These are phyloP conservation scores for Thecocarcelia acutangulata DNA, from an alignment of 2,888 invertebrate genomes.

Conservation along the genomic window DNA sequence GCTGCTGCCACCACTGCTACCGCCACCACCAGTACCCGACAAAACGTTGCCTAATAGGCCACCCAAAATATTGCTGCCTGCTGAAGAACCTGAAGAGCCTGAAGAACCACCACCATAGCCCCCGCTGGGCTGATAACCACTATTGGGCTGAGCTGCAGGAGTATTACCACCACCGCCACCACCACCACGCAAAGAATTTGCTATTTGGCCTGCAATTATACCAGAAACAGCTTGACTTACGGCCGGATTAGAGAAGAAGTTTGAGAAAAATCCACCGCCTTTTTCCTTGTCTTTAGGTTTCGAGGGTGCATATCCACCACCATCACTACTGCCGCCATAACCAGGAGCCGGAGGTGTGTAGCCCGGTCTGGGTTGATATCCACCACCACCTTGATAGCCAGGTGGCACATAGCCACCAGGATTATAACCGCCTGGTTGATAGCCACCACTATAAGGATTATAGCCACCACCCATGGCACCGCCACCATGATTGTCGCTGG, in stretches of 20 bases:
- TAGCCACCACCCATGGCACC: conserved; percentile 74
- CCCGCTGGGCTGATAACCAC: conserved; percentile 75
- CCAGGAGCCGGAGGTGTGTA: conserved; percentile 76
- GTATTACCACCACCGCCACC: conserved; percentile 68
- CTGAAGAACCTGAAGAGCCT: conserved; percentile 69
- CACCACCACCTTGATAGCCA: conserved; percentile 74
- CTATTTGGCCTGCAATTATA: conserved; percentile 80
- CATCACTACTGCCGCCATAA: conserved; percentile 73
- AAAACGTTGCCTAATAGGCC: conserved; percentile 76
- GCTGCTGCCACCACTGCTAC: conserved; percentile 71
- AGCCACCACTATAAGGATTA: conserved; percentile 73
- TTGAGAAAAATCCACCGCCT: conserved; percentile 78
- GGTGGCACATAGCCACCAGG: conserved; percentile 73
- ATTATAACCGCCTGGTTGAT: conserved; percentile 68
- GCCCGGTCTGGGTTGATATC: conserved; percentile 70
- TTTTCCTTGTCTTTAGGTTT: conserved; percentile 77
- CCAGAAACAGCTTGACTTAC: conserved; percentile 80
- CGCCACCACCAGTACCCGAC: conserved; percentile 71
- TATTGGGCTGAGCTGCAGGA: conserved; percentile 69
- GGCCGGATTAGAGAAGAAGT: conserved; percentile 79
- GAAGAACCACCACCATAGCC: conserved; percentile 73
- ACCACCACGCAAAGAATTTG: conserved; percentile 79
- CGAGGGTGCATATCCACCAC: conserved; percentile 70
- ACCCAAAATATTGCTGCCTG: conserved; percentile 75
- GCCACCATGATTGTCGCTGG: conserved; percentile 73